A percentile compares a stretch with the other conserved stretches of the same genome.
phyloP scores from a whole-genome alignment of 2,113 vertebrate species.

The Psammodynastes pulverulentus region DNA sequence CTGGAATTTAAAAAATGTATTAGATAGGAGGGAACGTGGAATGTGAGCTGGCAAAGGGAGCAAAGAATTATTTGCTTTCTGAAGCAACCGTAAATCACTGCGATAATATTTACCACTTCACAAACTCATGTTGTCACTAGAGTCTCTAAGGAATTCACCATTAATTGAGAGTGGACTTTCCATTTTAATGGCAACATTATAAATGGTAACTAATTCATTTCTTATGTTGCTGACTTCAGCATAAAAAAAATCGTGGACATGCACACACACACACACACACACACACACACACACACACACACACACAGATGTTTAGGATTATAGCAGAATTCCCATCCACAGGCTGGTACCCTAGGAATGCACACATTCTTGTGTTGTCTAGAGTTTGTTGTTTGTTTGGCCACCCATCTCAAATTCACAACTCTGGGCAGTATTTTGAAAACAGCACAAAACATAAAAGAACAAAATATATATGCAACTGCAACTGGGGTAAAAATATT shows the following conservation, averaged over 20 bases:
- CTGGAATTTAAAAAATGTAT: neutral
- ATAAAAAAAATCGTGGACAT: neutral
- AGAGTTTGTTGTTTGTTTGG: neutral
- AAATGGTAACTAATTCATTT: neutral
- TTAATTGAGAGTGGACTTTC: neutral
- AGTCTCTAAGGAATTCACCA: neutral
- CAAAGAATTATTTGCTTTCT: slow-evolving; percentile 19
- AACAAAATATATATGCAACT: neutral
- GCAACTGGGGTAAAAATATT: neutral
- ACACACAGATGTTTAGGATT: neutral
- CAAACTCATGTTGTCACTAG: neutral
- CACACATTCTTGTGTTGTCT: neutral
- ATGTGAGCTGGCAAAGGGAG: neutral
- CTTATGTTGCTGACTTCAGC: neutral
- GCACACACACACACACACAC: neutral
- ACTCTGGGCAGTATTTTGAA: neutral
- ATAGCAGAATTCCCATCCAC: neutral
- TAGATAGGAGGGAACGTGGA: neutral
- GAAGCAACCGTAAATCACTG: neutral
- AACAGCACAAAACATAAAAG: neutral
- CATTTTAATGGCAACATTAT: neutral
- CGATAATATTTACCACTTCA: neutral
- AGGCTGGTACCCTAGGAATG: neutral
- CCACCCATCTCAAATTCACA: neutral
- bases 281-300: neutral